phyloP scores from a whole-genome alignment of 2,888 invertebrate genomes.

The Toxonevra muliebris region DNA sequence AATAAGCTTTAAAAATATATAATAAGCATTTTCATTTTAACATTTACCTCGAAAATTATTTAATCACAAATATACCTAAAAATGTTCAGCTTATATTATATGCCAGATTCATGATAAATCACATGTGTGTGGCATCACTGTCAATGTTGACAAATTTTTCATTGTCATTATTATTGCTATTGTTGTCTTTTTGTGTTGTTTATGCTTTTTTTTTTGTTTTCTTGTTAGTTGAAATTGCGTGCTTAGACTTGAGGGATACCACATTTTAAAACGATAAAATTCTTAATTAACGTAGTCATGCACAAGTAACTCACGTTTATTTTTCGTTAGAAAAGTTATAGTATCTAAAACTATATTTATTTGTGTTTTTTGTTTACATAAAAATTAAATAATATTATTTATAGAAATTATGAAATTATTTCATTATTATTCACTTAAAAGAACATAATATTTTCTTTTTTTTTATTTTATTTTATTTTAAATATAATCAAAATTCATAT shows the following conservation, averaged over 20 bases:
- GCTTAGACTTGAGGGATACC: neutral
- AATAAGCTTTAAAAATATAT: too few species aligned
- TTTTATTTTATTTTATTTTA: too few species aligned
- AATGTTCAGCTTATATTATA: too few species aligned
- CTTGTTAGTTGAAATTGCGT: neutral
- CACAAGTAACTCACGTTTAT: slow-evolving; percentile 8
- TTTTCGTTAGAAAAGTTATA: neutral
- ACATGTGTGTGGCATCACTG: slow-evolving; percentile 1
- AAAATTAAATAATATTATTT: neutral
- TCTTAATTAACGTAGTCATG: slow-evolving; percentile 13
- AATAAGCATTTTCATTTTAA: too few species aligned
- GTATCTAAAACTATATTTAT: neutral
- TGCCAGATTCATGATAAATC: too few species aligned
- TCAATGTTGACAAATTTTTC: neutral
- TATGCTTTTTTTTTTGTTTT: neutral
- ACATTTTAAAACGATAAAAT: neutral
- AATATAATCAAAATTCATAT: too few species aligned
- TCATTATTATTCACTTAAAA: neutral
- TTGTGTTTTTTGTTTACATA: neutral
- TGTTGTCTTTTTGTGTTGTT: neutral
- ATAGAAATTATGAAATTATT: neutral
- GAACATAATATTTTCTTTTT: too few species aligned
- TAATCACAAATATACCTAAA: too few species aligned
- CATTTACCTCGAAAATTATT: too few species aligned
- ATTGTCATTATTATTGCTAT: neutral